A percentile compares a stretch with the other conserved stretches of the same genome.
Evolutionary conservation across 2,797 vertebrate species (phyloP).

Genomic region (Taeniopygia guttata): DNA sequence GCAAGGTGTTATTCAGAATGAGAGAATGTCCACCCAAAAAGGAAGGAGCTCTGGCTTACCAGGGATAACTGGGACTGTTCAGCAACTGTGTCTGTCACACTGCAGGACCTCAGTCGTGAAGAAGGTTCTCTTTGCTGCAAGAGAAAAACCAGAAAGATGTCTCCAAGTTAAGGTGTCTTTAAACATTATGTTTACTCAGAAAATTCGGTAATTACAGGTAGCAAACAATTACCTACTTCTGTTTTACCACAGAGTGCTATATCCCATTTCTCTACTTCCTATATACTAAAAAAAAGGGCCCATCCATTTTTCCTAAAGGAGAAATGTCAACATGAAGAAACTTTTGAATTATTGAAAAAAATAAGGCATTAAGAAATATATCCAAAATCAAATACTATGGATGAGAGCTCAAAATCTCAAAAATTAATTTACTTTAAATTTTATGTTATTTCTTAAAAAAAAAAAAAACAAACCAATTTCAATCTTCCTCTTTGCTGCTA

Average conservation of each 20-base stretch:
- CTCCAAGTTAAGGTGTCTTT: neutral
- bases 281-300: neutral
- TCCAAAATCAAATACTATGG: neutral
- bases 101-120: constrained; percentile 90
- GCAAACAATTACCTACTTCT: neutral
- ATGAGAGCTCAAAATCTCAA: neutral
- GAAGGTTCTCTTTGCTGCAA: constrained; percentile 87
- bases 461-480: neutral
- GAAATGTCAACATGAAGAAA: neutral
- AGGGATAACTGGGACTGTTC: constrained; percentile 87
- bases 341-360: neutral
- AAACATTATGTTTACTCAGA: neutral
- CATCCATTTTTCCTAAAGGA: neutral
- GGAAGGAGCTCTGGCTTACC: constrained; percentile 76
- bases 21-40: neutral
- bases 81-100: constrained; percentile 91
- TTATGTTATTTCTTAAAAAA: neutral
- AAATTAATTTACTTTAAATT: neutral
- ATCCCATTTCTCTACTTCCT: neutral
- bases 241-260: neutral
- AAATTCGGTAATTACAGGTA: neutral
- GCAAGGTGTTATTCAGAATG: neutral
- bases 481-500: neutral
- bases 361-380: neutral
- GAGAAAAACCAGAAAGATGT: neutral